These are phyloP conservation scores for Thermophis baileyi DNA, from an alignment of 2,113 vertebrate species.

Conservation along the genomic window DNA sequence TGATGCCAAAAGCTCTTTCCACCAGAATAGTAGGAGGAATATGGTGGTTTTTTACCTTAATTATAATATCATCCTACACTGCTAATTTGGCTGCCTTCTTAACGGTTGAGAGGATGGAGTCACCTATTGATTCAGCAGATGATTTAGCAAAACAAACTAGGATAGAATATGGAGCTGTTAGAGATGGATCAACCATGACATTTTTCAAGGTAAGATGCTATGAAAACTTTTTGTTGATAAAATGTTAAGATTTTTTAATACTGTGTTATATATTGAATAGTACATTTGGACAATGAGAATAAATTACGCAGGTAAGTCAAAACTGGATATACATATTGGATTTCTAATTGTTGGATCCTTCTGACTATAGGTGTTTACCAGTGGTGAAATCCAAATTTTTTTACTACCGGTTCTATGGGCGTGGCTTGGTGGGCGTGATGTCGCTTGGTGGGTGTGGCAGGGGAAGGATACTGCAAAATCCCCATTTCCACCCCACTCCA, in stretches of 20 bases:
- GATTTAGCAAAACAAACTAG: conserved; percentile 98
- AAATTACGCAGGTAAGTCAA: background rate
- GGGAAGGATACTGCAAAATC: too few species aligned
- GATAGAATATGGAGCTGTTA: conserved; percentile 95
- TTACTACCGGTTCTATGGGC: too few species aligned
- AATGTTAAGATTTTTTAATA: background rate
- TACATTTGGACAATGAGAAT: background rate
- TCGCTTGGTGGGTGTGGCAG: too few species aligned
- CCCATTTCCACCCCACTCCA: too few species aligned
- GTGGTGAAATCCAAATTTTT: too few species aligned
- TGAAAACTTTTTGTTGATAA: fast-evolving
- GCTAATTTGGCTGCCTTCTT: conserved; percentile 97
- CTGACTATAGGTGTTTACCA: background rate
- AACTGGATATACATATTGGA: background rate
- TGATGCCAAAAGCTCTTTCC: conserved; percentile 98
- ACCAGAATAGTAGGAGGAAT: conserved; percentile 98
- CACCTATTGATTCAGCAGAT: conserved; percentile 94
- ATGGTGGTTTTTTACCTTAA: conserved; percentile 99
- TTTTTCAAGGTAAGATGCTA: conserved; percentile 91
- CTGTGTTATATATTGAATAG: background rate
- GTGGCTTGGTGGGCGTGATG: too few species aligned
- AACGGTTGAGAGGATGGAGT: conserved; percentile 97
- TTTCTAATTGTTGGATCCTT: background rate
- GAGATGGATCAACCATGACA: conserved; percentile 97
- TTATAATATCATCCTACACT: conserved; percentile 98